phyloP scores from a whole-genome alignment of 2,113 vertebrate genomes.

The Fregetta grallaria region DNA sequence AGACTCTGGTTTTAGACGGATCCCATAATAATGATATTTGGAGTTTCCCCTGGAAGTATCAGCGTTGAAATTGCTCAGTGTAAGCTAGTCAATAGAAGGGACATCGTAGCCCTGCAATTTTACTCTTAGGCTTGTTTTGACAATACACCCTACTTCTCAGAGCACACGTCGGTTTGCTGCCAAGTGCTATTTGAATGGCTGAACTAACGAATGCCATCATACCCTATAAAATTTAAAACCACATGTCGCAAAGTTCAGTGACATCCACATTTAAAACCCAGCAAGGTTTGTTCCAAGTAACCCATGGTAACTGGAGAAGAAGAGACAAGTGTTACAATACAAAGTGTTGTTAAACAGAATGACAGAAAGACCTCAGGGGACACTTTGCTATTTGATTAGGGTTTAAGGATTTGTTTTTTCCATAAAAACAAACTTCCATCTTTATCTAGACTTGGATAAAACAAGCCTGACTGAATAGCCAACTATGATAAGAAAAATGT shows the following conservation, averaged over 20 bases:
- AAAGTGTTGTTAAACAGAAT: background rate
- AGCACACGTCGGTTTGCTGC: background rate
- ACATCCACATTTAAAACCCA: background rate
- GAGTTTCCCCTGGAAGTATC: slow-evolving; percentile 88
- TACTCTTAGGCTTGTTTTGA: background rate
- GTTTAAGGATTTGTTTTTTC: background rate
- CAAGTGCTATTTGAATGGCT: background rate
- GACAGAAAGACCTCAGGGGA: background rate
- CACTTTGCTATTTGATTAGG: background rate
- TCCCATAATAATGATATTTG: slow-evolving; percentile 98
- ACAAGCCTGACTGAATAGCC: background rate
- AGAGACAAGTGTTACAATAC: background rate
- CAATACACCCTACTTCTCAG: background rate
- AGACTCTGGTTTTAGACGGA: slow-evolving; percentile 95
- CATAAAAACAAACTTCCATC: background rate
- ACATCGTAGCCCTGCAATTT: background rate
- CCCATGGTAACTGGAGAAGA: background rate
- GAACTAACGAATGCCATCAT: background rate
- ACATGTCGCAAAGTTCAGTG: background rate
- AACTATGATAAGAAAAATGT: background rate
- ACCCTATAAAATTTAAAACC: background rate
- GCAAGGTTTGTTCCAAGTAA: background rate
- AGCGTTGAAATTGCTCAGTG: background rate
- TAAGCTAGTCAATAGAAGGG: background rate
- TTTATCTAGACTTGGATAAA: background rate